Conservation (phyloP, 2,888 invertebrate genomes). For the Thelaira solivaga region DNA sequence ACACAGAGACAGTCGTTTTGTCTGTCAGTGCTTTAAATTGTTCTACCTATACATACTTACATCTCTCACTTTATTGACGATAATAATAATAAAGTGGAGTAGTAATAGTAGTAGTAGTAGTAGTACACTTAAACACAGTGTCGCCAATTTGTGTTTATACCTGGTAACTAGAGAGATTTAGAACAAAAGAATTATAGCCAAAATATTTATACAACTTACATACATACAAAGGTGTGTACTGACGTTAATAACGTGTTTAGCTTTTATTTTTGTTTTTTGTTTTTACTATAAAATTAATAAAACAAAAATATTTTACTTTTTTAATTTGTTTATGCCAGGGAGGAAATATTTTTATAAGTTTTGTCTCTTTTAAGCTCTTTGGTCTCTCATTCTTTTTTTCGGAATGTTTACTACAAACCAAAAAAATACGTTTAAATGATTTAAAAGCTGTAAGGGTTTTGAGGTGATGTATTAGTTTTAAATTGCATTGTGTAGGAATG, state of each 20-base stretch:
- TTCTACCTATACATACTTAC: background rate
- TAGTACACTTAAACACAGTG: background rate
- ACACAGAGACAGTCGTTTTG: background rate
- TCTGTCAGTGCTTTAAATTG: background rate
- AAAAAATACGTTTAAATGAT: no score
- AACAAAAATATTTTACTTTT: background rate
- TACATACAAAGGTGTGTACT: background rate
- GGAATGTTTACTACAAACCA: no score
- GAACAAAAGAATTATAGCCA: background rate
- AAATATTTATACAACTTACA: background rate
- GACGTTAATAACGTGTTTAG: background rate
- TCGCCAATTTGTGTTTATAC: background rate
- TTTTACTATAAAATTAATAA: no score
- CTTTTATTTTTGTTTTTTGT: conserved; percentile 1
- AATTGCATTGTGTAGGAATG: no score
- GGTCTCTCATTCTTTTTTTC: no score
- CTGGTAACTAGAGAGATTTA: background rate
- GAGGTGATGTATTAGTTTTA: no score
- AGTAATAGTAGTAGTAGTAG: background rate
- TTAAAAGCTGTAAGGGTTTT: background rate
- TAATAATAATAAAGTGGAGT: no score
- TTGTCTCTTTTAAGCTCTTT: background rate
- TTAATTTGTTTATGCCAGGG: conserved; percentile 19
- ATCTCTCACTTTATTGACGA: no score
- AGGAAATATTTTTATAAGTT: conserved; percentile 30